Conservation (phyloP, 2,797 vertebrate species). For the Sitta carolinensis region DNA sequence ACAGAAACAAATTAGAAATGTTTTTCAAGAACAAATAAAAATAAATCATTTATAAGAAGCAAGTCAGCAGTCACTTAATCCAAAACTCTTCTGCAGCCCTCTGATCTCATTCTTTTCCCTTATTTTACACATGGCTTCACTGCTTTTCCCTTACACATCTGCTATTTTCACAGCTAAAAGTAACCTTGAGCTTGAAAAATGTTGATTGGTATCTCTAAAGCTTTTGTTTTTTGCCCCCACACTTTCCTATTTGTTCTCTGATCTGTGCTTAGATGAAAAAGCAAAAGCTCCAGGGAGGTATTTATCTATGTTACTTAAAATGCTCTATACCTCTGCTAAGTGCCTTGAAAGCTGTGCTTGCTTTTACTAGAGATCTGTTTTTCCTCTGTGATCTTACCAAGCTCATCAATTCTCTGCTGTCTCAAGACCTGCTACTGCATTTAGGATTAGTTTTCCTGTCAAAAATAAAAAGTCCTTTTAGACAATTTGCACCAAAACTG, state of each 20-base stretch:
- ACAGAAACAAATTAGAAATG: not conserved
- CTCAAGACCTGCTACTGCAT: not conserved
- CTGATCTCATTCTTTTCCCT: not conserved
- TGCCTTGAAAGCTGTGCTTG: slow-evolving; percentile 37
- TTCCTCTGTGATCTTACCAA: slow-evolving; percentile 46
- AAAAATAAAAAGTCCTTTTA: not conserved
- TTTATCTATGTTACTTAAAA: slow-evolving; percentile 63
- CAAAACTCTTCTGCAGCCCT: not conserved
- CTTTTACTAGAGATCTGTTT: slow-evolving; percentile 48
- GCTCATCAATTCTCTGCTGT: slow-evolving; percentile 35
- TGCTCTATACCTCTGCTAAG: slow-evolving; percentile 25
- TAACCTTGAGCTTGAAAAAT: slow-evolving; percentile 49
- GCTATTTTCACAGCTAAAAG: slow-evolving; percentile 6
- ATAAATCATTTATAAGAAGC: not conserved
- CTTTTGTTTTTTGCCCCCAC: not conserved
- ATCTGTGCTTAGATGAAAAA: slow-evolving; percentile 45
- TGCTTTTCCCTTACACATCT: not conserved
- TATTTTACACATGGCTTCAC: not conserved
- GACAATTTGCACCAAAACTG: not conserved
- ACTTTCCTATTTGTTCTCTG: slow-evolving; percentile 12
- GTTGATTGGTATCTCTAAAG: slow-evolving; percentile 25
- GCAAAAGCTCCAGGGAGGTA: slow-evolving; percentile 38
- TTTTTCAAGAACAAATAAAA: slow-evolving; percentile 26
- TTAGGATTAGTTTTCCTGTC: not conserved
- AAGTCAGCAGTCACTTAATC: not conserved